A percentile compares a stretch with the other conserved stretches of the same genome.
These are phyloP conservation scores for Eumacrocentrus americanus DNA, from an alignment of 2,888 invertebrate species.

Conservation along the genomic window DNA sequence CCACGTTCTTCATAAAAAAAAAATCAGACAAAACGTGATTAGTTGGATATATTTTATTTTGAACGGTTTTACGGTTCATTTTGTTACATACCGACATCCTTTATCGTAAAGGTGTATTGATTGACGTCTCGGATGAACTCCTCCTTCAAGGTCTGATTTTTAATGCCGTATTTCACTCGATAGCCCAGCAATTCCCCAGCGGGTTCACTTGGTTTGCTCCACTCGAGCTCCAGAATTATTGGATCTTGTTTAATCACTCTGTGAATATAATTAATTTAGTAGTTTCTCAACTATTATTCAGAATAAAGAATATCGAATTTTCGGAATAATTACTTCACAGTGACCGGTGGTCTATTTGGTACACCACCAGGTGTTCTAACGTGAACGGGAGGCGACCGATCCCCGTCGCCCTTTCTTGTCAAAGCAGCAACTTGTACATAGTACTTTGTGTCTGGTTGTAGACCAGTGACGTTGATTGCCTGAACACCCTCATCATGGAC, in stretches of 20 bases:
- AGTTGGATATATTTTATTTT: neutral
- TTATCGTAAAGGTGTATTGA: slow-evolving; percentile 74
- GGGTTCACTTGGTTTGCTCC: slow-evolving; percentile 88
- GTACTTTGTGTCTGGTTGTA: slow-evolving; percentile 96
- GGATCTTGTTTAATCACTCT: slow-evolving; percentile 86
- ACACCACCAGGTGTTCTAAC: slow-evolving; percentile 94
- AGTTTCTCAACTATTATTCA: neutral
- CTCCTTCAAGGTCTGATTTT: slow-evolving; percentile 78
- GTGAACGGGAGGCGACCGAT: slow-evolving; percentile 82
- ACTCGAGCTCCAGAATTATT: slow-evolving; percentile 88
- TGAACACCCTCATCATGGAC: slow-evolving; percentile 79
- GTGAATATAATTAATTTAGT: slow-evolving; percentile 44
- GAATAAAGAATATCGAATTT: neutral
- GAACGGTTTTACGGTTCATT: neutral
- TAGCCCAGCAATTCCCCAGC: slow-evolving; percentile 90
- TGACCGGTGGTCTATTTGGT: slow-evolving; percentile 82
- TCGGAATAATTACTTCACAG: slow-evolving; percentile 70
- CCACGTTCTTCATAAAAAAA: slow-evolving; percentile 73
- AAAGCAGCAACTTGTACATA: slow-evolving; percentile 93
- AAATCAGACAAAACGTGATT: neutral
- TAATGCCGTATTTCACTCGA: slow-evolving; percentile 84
- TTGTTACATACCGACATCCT: slow-evolving; percentile 67
- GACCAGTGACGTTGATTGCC: slow-evolving; percentile 83
- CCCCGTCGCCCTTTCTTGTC: slow-evolving; percentile 96
- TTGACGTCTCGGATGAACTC: slow-evolving; percentile 74